phyloP scores from a whole-genome alignment of 2,888 invertebrate species.

The Drosophila engyochracea region DNA sequence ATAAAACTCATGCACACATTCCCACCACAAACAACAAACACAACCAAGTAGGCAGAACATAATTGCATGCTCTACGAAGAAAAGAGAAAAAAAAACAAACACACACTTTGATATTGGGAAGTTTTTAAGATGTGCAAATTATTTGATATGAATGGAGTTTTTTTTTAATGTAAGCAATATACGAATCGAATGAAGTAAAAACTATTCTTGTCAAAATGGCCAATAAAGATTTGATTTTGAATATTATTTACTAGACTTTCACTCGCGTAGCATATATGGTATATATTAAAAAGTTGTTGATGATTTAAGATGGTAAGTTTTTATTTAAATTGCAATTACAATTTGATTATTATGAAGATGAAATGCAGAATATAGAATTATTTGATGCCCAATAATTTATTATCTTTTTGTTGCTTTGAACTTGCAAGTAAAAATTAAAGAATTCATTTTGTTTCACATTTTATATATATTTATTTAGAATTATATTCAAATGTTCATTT shows the following conservation, averaged over 20 bases:
- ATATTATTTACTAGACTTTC: constrained; percentile 14
- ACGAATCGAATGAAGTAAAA: constrained; percentile 62
- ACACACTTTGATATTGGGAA: constrained; percentile 39
- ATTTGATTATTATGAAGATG: neutral
- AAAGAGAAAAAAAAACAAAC: neutral
- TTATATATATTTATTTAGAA: neutral
- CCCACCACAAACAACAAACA: constrained; percentile 26
- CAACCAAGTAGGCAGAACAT: constrained; percentile 17
- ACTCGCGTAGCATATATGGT: neutral
- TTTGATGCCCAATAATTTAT: neutral
- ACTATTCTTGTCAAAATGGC: constrained; percentile 85
- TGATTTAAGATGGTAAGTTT: neutral
- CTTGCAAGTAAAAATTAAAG: neutral
- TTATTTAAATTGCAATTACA: neutral
- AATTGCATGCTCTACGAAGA: constrained; percentile 6
- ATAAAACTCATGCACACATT: constrained; percentile 54
- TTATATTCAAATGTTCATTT: neutral
- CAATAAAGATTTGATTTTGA: constrained; percentile 81
- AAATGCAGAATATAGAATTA: neutral
- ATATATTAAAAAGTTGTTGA: neutral
- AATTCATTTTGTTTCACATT: neutral
- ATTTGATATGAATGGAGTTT: constrained; percentile 56
- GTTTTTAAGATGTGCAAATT: constrained; percentile 59
- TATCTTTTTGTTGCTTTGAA: neutral
- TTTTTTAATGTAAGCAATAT: constrained; percentile 51